phyloP scores from a whole-genome alignment of 2,888 invertebrate genomes.

The Eurois occulta region DNA sequence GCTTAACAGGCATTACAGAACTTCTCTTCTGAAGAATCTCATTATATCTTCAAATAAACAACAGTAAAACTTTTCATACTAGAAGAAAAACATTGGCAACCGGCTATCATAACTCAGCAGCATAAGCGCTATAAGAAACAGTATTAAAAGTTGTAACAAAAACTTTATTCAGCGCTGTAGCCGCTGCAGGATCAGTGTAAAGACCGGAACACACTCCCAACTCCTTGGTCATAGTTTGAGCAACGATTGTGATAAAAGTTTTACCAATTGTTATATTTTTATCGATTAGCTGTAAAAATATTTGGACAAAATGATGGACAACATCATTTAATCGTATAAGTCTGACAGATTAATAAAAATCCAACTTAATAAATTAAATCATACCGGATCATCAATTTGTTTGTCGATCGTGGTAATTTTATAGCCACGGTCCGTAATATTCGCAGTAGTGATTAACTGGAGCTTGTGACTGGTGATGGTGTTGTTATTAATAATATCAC shows the following conservation, averaged over 20 bases:
- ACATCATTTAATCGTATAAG: neutral
- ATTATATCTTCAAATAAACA: slow-evolving; percentile 35
- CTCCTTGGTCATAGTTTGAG: slow-evolving; percentile 14
- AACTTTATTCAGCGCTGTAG: slow-evolving; percentile 69
- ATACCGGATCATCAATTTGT: slow-evolving; percentile 23
- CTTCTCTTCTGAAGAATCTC: neutral
- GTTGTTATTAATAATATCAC: slow-evolving; percentile 25
- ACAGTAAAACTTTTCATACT: slow-evolving; percentile 31
- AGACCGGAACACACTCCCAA: slow-evolving; percentile 42
- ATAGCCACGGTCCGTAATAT: slow-evolving; percentile 31
- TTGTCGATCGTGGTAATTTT: slow-evolving; percentile 37
- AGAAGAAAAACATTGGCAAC: slow-evolving; percentile 51
- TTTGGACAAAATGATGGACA: neutral
- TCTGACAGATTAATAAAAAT: slow-evolving; percentile 23
- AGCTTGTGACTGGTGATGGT: slow-evolving; percentile 25
- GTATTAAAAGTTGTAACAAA: slow-evolving; percentile 78
- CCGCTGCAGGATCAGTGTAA: slow-evolving; percentile 50
- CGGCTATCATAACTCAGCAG: slow-evolving; percentile 56
- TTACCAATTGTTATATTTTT: slow-evolving; percentile 5
- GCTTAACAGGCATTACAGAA: neutral
- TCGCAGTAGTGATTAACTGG: slow-evolving; percentile 36
- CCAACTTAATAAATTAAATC: slow-evolving; percentile 23
- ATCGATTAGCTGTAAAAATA: neutral
- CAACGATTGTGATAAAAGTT: slow-evolving; percentile 2
- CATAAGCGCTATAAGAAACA: slow-evolving; percentile 73